Evolutionary conservation across 64 coral and sea anemone genomes (phyloP).

Genomic region (Stichodactyla helianthus): DNA sequence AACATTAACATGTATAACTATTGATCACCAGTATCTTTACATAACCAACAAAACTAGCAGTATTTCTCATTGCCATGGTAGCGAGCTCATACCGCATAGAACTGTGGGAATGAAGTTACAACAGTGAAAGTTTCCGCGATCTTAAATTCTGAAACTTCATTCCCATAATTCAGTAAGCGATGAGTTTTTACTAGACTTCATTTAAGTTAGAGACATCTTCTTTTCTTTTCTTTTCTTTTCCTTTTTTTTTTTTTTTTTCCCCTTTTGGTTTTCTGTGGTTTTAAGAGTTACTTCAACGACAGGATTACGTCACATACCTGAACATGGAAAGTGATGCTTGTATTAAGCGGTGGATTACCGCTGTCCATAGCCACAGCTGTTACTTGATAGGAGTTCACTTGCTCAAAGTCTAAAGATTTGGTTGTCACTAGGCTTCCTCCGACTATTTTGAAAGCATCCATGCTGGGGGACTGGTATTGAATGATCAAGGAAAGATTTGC

Average conservation of each 20-base stretch:
- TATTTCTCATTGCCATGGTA: no score
- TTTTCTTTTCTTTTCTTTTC: not conserved
- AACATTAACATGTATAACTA: not conserved
- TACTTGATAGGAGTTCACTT: conserved; percentile 9
- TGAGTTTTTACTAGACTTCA: no score
- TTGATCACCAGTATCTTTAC: not conserved
- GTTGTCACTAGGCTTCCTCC: conserved; percentile 7
- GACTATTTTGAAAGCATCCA: not conserved
- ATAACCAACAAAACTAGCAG: not conserved
- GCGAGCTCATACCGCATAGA: no score
- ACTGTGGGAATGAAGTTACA: no score
- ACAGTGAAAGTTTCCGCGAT: no score
- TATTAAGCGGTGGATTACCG: conserved; percentile 42
- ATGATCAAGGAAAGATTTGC: conserved; percentile 16
- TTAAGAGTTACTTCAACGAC: no score
- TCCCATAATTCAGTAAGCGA: no score
- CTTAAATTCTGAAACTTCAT: no score
- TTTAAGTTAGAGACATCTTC: no score
- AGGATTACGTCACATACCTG: not conserved
- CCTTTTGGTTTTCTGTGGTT: no score
- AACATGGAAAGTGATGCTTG: conserved; percentile 14
- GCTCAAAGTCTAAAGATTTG: conserved; percentile 40
- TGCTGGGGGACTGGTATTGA: conserved; percentile 23
- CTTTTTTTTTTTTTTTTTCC: not conserved
- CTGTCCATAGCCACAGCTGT: conserved; percentile 42